Conservation (phyloP, 2,888 invertebrate genomes). For the Acrobeloides nanus region DNA sequence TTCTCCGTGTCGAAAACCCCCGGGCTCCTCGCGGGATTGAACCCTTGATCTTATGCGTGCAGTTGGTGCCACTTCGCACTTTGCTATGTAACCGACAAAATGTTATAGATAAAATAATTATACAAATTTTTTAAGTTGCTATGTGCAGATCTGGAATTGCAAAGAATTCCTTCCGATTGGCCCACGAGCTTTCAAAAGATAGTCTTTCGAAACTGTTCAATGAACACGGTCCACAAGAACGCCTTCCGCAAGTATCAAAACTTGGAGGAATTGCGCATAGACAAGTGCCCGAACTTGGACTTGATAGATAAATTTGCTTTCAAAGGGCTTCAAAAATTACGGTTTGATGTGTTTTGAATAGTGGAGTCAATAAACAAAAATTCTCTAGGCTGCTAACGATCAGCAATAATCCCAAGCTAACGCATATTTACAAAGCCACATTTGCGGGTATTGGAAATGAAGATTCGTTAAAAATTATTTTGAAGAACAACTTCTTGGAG, state of each 20-base stretch:
- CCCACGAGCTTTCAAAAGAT: slow-evolving; percentile 19
- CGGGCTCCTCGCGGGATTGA: too few relatives aligned
- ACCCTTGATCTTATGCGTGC: too few relatives aligned
- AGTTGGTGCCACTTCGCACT: too few relatives aligned
- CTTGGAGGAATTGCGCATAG: slow-evolving; percentile 22
- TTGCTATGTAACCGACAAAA: neutral
- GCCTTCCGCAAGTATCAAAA: slow-evolving; percentile 23
- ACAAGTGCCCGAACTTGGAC: slow-evolving; percentile 25
- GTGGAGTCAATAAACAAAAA: neutral
- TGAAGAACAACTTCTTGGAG: slow-evolving; percentile 23
- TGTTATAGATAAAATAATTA: slow-evolving; percentile 1
- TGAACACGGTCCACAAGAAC: slow-evolving; percentile 29
- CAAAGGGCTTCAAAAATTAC: slow-evolving; percentile 27
- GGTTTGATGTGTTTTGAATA: slow-evolving; percentile 9
- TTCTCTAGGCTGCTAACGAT: slow-evolving; percentile 21
- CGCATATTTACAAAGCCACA: slow-evolving; percentile 21
- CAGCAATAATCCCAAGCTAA: slow-evolving; percentile 21
- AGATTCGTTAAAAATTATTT: slow-evolving; percentile 19
- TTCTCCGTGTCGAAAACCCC: too few relatives aligned
- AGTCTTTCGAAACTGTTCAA: slow-evolving; percentile 18
- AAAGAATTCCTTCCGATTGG: slow-evolving; percentile 22
- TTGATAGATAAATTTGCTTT: slow-evolving; percentile 31
- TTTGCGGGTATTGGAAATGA: slow-evolving; percentile 33
- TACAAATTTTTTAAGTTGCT: slow-evolving; percentile 15
- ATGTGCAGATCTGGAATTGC: slow-evolving; percentile 20